Base-by-base conservation (phyloP, 2,797 vertebrate genomes). In the Lophius americanus region DNA sequence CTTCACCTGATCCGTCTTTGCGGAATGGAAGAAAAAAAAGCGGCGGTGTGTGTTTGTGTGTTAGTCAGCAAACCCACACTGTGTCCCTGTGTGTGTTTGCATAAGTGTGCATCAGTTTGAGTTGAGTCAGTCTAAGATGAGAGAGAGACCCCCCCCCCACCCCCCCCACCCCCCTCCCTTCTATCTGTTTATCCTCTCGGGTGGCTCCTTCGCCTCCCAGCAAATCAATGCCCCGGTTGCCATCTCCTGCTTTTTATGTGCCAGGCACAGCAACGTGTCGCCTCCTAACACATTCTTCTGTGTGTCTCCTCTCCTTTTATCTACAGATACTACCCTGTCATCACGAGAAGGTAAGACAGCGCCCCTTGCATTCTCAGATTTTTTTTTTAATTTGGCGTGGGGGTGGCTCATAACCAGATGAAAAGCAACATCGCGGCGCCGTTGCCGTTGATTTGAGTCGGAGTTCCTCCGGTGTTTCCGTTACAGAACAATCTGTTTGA, bases 271-370 rank as follows among this genome's bases (percentile, higher is more conserved):
- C 70, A 23, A 53, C 38, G 67, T 81, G 77, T 81, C 76, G 65
- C 39, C 48, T 67, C 36, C 63, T 84, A 82, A 90, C 75, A 39
- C 51, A 59, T 56, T 51, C 44, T 47, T 81, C 50, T 76, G 37
- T 82, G 65, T 79, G 37, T 77, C 55, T 87, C 51, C 67, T 80
- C 60, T 84, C 83, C 23, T 87, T 83, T 85, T 70, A 75, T 87
- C 78, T 81, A 14, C 86, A 94, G 93, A 89, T 81, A 79, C 91
- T 73, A 71, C 77, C 7, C 78, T 94, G 73, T 90, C 92, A 68
- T 85, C 91, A 38, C 91, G 90, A 64, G 85, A 85, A 92, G 93
- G 93, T 94, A 92, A 92, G 91, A 79, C 78, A 53, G 69, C 64
- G 35, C 60, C 80, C 53, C 41, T 10, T 39, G 42, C 1, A 7